A percentile compares a stretch with the other conserved stretches of the same genome.
Evolutionary conservation across 2,113 vertebrate genomes (phyloP).

Genomic region (Pelusios castaneus): DNA sequence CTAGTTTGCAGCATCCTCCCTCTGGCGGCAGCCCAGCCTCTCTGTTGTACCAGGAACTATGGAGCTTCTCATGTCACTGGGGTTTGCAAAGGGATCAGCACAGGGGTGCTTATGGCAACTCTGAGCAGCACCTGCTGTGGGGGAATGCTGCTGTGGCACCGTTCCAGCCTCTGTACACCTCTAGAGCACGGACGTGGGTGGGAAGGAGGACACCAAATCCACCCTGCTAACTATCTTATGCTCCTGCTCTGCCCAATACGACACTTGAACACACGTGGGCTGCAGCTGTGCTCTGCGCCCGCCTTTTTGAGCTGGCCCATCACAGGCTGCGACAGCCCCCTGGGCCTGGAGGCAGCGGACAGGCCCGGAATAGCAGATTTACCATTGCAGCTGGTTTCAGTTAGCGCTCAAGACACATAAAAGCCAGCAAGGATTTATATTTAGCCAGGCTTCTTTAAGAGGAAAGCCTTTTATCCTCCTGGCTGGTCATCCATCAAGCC

Average conservation of each 20-base stretch:
- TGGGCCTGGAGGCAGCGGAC: neutral
- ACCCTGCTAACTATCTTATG: too few relatives aligned
- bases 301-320: neutral
- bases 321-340: neutral
- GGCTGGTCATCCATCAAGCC: slow-evolving; percentile 56
- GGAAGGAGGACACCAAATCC: neutral
- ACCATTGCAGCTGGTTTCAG: slow-evolving; percentile 74
- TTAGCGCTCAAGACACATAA: slow-evolving; percentile 71
- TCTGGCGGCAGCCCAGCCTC: fast-evolving
- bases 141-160: neutral
- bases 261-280: neutral
- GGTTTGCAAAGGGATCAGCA: neutral
- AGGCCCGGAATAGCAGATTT: slow-evolving; percentile 43
- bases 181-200: neutral
- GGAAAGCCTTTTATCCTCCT: slow-evolving; percentile 78
- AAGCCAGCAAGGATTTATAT: slow-evolving; percentile 74
- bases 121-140: neutral
- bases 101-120: neutral
- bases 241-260: neutral
- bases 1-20: neutral
- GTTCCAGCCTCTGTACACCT: neutral
- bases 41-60: neutral
- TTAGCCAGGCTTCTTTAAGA: slow-evolving; percentile 76
- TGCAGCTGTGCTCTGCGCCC: neutral
- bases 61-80: neutral